Evolutionary conservation across 2,888 invertebrate genomes (phyloP).

Genomic region (Exephanes ischioxanthus): DNA sequence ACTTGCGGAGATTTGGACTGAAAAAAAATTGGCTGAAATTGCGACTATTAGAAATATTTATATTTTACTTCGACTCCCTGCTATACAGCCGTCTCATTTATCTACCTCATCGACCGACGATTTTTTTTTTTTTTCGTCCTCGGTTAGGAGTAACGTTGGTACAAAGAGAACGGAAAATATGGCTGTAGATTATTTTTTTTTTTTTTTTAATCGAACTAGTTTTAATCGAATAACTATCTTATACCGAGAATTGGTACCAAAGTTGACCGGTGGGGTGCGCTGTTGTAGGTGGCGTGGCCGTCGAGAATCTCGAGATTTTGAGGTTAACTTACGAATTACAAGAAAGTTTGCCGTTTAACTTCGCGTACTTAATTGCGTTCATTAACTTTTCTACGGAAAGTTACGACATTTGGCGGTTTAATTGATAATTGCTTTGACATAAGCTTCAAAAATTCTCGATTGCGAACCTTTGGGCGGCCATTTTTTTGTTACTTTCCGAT

Average conservation of each 20-base stretch:
- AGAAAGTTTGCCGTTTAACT: no score
- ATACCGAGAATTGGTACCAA: no score
- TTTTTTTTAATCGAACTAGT: neutral
- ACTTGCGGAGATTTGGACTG: constrained; percentile 1
- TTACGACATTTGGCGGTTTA: neutral
- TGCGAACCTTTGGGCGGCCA: neutral
- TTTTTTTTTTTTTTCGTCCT: neutral
- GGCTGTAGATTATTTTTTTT: neutral
- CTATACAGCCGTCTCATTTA: constrained; percentile 15
- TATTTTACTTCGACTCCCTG: neutral
- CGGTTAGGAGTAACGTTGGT: neutral
- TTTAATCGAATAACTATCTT: no score
- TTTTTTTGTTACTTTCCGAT: neutral
- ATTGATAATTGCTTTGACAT: neutral
- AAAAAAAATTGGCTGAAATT: constrained; percentile 7
- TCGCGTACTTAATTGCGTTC: neutral
- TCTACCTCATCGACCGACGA: neutral
- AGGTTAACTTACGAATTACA: no score
- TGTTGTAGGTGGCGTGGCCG: no score
- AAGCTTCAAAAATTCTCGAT: neutral
- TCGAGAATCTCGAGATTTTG: no score
- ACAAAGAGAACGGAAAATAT: constrained; percentile 24
- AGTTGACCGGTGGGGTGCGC: no score
- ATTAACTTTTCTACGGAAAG: neutral
- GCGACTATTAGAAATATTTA: neutral